Percentiles rank a stretch among this genome's conserved stretches.
These are phyloP conservation scores for Lingula anatina DNA, from an alignment of 2,888 invertebrate genomes.

Conservation along the genomic window DNA sequence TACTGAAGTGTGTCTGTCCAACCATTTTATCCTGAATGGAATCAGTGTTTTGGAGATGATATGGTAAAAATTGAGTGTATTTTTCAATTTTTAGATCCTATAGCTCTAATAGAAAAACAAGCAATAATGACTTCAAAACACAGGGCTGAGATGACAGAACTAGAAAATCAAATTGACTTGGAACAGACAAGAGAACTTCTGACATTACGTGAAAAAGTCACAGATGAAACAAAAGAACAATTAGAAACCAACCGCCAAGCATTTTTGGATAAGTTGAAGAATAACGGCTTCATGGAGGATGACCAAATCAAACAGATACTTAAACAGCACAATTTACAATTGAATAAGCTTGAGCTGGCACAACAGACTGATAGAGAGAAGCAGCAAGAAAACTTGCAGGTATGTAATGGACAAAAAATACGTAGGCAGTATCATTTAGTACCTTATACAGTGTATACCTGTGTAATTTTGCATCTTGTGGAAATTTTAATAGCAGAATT, in stretches of 20 bases:
- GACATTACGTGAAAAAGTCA: slow-evolving; percentile 21
- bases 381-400: slow-evolving; percentile 27
- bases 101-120: slow-evolving; percentile 23
- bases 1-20: too few relatives aligned
- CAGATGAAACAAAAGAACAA: slow-evolving; percentile 22
- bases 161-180: slow-evolving; percentile 39
- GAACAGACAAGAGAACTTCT: slow-evolving; percentile 33
- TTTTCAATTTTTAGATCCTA: slow-evolving; percentile 26
- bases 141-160: slow-evolving; percentile 22
- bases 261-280: not conserved
- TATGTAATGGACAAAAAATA: slow-evolving; percentile 5
- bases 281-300: slow-evolving; percentile 4
- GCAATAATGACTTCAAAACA: slow-evolving; percentile 33
- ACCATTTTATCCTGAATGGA: too few relatives aligned
- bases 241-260: slow-evolving; percentile 7
- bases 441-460: too few relatives aligned
- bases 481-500: too few relatives aligned
- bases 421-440: too few relatives aligned
- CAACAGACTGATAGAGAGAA: slow-evolving; percentile 25
- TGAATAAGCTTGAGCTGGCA: slow-evolving; percentile 17
- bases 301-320: slow-evolving; percentile 26
- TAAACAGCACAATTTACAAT: slow-evolving; percentile 31
- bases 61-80: too few relatives aligned
- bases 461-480: too few relatives aligned
- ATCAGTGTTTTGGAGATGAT: too few relatives aligned